Percentiles rank a stretch among this genome's conserved stretches.
phyloP scores from a whole-genome alignment of 2,113 vertebrate species.

The Chaetura pelagica region DNA sequence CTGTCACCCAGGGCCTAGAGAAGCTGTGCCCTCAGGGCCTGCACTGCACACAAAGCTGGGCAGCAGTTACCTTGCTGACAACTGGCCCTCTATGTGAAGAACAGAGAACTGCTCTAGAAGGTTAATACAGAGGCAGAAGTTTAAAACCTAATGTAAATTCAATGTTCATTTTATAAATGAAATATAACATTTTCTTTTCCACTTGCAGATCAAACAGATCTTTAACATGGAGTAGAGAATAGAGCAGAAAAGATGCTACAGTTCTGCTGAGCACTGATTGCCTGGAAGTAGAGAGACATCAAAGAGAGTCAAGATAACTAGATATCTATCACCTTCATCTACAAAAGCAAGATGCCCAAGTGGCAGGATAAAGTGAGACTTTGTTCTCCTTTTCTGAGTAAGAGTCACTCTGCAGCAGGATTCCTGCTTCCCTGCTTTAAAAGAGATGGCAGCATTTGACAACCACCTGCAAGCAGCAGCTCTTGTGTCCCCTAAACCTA shows the following conservation, averaged over 20 bases:
- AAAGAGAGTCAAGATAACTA: neutral
- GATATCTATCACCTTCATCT: neutral
- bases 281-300: neutral
- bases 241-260: neutral
- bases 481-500: neutral
- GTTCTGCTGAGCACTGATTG: neutral
- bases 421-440: neutral
- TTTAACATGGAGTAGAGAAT: neutral
- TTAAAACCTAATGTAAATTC: neutral
- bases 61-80: fast-evolving
- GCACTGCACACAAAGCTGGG: neutral
- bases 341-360: neutral
- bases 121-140: neutral
- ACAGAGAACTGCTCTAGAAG: neutral
- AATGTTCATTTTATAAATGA: neutral
- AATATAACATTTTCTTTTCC: neutral
- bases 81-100: neutral
- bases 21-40: neutral
- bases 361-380: neutral
- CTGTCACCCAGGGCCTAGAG: neutral
- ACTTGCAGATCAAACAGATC: neutral
- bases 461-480: neutral
- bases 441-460: fast-evolving
- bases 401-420: neutral
- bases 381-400: neutral